Percentiles rank a stretch among this genome's conserved stretches.
Conservation (phyloP, 2,888 invertebrate genomes). For the Ganaspis brasiliensis region DNA sequence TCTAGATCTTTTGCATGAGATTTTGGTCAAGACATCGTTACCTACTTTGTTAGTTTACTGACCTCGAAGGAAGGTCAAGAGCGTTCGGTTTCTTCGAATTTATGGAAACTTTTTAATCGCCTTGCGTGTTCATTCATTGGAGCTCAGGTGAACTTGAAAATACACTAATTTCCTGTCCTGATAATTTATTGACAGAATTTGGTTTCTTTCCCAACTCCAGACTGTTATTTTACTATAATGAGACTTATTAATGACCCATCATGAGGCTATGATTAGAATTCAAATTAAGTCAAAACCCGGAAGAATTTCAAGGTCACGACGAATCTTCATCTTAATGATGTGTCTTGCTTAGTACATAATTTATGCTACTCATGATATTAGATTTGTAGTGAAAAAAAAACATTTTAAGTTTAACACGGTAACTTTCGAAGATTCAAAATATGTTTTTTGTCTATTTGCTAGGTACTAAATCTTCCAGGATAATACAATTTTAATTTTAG, state of each 20-base stretch:
- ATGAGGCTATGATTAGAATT: neutral
- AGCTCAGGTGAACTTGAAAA: no score
- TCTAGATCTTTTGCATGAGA: constrained; percentile 52
- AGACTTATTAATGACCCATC: no score
- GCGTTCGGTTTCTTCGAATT: neutral
- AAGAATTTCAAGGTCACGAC: neutral
- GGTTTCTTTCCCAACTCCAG: neutral
- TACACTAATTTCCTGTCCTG: no score
- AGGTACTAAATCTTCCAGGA: no score
- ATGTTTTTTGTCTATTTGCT: no score
- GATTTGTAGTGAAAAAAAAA: neutral
- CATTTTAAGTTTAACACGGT: neutral
- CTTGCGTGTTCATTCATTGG: no score
- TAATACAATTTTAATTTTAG: no score
- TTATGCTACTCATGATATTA: no score
- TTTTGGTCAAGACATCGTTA: constrained; percentile 69
- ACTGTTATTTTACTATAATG: no score
- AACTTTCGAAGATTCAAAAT: no score
- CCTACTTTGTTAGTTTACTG: constrained; percentile 64
- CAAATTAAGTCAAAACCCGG: neutral
- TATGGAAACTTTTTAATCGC: no score
- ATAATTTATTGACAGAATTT: neutral
- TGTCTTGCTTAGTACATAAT: neutral
- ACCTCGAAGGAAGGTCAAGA: neutral
- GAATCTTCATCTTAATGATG: neutral